Base-by-base conservation (phyloP, 2,797 vertebrate genomes). In the Hippocampus kuda region DNA sequence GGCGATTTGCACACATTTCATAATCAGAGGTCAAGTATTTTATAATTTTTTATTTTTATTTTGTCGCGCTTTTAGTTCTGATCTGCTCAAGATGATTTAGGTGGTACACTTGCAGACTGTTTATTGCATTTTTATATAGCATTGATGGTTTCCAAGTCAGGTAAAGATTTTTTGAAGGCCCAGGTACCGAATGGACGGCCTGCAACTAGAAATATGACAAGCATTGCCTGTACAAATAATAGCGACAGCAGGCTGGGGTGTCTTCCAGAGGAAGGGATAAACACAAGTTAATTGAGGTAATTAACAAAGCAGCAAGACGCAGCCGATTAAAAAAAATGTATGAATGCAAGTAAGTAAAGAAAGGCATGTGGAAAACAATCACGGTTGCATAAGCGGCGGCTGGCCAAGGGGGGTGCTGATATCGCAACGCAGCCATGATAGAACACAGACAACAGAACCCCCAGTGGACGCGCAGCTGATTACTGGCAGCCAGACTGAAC, bases 381-480 rank as follows among this genome's bases (percentile, higher is more conserved):
- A 73, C 66, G 74, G 57, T 72, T 76, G 69, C 34, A 18, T 65
- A 72, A 69, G 69, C 41, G 64, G 69, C 62, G 70, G 73, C 75
- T 72, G 27, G 64, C n/a, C 44, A 10, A 69, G 74, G 74, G 77
- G 83, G 78, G 46, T 65, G 66, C 66, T 80, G 68, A 84, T 74
- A 74, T 77, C 77, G 76, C 78, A 78, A 72, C 75, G 75, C 71
- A 34, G 73, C 76, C n/a, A 44, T 82, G 81, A 85, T 77, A 81
- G 76, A 71, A 75, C 76, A 67, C 81, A 83, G 80, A 85, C 71
- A 84, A 75, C 72, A 76, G 69, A 79, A 79, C 70, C 67, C 72
- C 34, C 24, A 80, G 80, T 81, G 83, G 83, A 85, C 74, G 74
- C 76, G 80, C 83, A 75, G 81, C 84, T 82, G 82, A 88, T 84